Percentiles rank a stretch among this genome's conserved stretches.
Conservation (phyloP, 2,113 vertebrate genomes). For the Albula glossodonta region DNA sequence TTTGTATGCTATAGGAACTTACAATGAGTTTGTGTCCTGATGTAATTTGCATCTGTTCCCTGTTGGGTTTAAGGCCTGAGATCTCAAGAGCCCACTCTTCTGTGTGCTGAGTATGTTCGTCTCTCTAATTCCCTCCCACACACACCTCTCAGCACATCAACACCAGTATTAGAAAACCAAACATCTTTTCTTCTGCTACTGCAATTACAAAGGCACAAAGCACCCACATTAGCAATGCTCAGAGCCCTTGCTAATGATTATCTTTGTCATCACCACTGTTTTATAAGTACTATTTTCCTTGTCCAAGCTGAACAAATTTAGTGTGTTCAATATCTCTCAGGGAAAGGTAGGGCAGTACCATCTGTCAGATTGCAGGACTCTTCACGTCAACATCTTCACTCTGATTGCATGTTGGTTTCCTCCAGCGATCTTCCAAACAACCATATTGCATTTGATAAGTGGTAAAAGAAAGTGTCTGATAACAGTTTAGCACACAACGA, state of each 20-base stretch:
- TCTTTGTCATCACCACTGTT: background rate
- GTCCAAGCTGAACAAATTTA: background rate
- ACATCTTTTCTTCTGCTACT: constrained; percentile 13
- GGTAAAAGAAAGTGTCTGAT: background rate
- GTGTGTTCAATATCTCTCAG: background rate
- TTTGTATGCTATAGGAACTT: background rate
- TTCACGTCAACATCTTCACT: background rate
- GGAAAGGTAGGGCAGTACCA: background rate
- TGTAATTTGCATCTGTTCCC: background rate
- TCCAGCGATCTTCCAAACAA: background rate
- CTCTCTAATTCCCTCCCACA: constrained; percentile 1
- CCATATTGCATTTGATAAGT: background rate
- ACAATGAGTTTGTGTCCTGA: background rate
- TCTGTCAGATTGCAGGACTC: background rate
- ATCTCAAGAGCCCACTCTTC: background rate
- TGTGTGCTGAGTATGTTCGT: background rate
- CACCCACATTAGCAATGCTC: background rate
- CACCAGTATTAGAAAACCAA: background rate
- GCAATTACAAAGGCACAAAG: constrained; percentile 15
- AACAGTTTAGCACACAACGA: background rate
- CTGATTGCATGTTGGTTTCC: background rate
- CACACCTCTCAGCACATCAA: background rate
- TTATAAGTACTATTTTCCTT: background rate
- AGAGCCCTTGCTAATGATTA: background rate
- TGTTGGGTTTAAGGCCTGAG: background rate